A percentile compares a stretch with the other conserved stretches of the same genome.
Conservation (phyloP, 2,888 invertebrate species). For the Caenorhabditis plicata region DNA sequence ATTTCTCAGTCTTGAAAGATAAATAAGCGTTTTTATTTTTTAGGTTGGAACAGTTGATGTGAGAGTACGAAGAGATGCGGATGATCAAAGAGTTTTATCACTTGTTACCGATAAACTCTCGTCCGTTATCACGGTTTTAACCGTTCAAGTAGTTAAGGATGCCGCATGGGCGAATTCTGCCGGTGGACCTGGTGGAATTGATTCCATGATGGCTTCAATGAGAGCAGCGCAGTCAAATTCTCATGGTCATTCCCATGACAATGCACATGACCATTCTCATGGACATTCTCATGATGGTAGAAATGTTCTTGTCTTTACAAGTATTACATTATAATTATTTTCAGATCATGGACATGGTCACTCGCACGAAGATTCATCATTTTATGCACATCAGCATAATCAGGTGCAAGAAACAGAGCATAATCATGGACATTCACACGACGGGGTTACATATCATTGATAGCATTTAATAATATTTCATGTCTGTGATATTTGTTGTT, state of each 20-base stretch:
- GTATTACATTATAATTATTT: too few species aligned
- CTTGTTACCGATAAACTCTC: slow-evolving; percentile 72
- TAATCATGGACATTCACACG: slow-evolving; percentile 33
- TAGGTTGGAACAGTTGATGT: slow-evolving; percentile 70
- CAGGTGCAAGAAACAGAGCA: not conserved
- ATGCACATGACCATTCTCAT: slow-evolving; percentile 6
- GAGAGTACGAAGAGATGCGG: slow-evolving; percentile 72
- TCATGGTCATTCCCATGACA: slow-evolving; percentile 11
- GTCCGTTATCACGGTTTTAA: slow-evolving; percentile 70
- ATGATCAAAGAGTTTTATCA: slow-evolving; percentile 72
- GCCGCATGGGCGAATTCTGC: slow-evolving; percentile 43
- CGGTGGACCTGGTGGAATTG: too few species aligned
- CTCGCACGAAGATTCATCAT: slow-evolving; percentile 10
- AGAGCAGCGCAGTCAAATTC: slow-evolving; percentile 26
- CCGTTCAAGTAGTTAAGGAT: slow-evolving; percentile 70
- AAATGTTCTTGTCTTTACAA: too few species aligned
- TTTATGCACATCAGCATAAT: slow-evolving; percentile 2
- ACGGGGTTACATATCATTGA: slow-evolving; percentile 6
- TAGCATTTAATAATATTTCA: too few species aligned
- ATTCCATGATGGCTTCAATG: too few species aligned
- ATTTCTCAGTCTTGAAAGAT: not conserved
- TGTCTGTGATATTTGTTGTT: too few species aligned
- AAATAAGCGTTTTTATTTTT: slow-evolving; percentile 2
- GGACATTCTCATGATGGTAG: slow-evolving; percentile 26
- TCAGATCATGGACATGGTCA: slow-evolving; percentile 21